phyloP scores from a whole-genome alignment of 2,888 invertebrate species.

The Flexamia atlantica region DNA sequence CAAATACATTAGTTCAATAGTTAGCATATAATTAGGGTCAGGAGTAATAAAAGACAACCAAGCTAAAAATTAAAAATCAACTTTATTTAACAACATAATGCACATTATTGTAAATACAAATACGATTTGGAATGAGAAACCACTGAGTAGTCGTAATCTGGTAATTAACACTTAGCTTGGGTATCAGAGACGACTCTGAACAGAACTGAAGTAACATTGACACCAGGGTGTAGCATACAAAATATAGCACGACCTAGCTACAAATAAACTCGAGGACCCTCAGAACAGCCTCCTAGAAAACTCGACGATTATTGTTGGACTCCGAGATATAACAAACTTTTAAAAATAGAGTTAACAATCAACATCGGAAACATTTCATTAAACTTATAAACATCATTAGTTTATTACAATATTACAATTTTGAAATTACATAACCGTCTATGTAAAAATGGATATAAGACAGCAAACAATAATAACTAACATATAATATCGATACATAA shows the following conservation, averaged over 20 bases:
- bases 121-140: slow-evolving; percentile 60
- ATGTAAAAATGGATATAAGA: slow-evolving; percentile 55
- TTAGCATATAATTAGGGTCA: background rate
- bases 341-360: slow-evolving; percentile 58
- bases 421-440: slow-evolving; percentile 53
- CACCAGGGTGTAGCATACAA: slow-evolving; percentile 41
- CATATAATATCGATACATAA: slow-evolving; percentile 51
- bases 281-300: slow-evolving; percentile 46
- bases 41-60: background rate
- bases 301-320: slow-evolving; percentile 42
- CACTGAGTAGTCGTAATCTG: slow-evolving; percentile 44
- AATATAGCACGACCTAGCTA: slow-evolving; percentile 51
- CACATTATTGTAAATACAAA: slow-evolving; percentile 64
- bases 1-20: too few species aligned
- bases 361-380: slow-evolving; percentile 55
- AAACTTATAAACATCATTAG: slow-evolving; percentile 57
- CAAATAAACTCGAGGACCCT: slow-evolving; percentile 38
- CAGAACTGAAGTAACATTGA: slow-evolving; percentile 30
- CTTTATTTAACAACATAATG: slow-evolving; percentile 65
- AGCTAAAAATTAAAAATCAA: slow-evolving; percentile 64
- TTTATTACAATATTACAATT: slow-evolving; percentile 51
- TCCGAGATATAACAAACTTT: slow-evolving; percentile 53
- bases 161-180: slow-evolving; percentile 50
- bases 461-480: slow-evolving; percentile 50
- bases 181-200: slow-evolving; percentile 16